A percentile compares a stretch with the other conserved stretches of the same genome.
Evolutionary conservation across 2,888 invertebrate species (phyloP).

Genomic region (Idaea dimidiata): DNA sequence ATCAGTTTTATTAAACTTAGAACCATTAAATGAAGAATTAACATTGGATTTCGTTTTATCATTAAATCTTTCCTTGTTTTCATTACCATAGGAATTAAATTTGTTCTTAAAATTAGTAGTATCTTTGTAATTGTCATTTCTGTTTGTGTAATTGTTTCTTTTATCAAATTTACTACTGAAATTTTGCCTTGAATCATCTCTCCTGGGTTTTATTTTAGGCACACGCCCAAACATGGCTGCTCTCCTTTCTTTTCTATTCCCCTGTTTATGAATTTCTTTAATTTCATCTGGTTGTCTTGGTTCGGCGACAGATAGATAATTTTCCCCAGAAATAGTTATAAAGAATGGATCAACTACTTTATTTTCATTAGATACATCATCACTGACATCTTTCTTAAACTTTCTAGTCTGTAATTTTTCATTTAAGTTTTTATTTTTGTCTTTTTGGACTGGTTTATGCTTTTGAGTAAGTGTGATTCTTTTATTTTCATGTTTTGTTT

Average conservation of each 20-base stretch:
- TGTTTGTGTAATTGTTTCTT: conserved; percentile 18
- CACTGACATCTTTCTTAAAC: conserved; percentile 51
- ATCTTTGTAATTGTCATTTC: conserved; percentile 12
- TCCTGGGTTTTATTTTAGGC: conserved; percentile 53
- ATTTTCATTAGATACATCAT: conserved; percentile 32
- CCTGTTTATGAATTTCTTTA: conserved; percentile 64
- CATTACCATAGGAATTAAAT: conserved; percentile 21
- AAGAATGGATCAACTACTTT: conserved; percentile 75
- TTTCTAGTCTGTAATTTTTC: conserved; percentile 59
- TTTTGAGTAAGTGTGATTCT: conserved; percentile 22
- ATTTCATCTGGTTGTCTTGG: conserved; percentile 70
- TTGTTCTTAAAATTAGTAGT: conserved; percentile 16
- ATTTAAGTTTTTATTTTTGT: conserved; percentile 64
- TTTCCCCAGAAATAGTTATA: conserved; percentile 66
- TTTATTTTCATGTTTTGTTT: conserved; percentile 9
- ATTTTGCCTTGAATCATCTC: conserved; percentile 40
- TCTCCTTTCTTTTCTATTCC: conserved; percentile 68
- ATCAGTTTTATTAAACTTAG: conserved; percentile 14
- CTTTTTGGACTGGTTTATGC: conserved; percentile 53
- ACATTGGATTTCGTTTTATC: conserved; percentile 16
- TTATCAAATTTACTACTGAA: conserved; percentile 30
- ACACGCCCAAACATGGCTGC: conserved; percentile 72
- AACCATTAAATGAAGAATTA: conserved; percentile 13
- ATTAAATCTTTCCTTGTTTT: conserved; percentile 25
- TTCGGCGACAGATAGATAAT: conserved; percentile 69